Evolutionary conservation across 2,888 invertebrate species (phyloP), one percentile per base, ranked within the genome.

Genomic region (Drosophila borealis): DNA sequence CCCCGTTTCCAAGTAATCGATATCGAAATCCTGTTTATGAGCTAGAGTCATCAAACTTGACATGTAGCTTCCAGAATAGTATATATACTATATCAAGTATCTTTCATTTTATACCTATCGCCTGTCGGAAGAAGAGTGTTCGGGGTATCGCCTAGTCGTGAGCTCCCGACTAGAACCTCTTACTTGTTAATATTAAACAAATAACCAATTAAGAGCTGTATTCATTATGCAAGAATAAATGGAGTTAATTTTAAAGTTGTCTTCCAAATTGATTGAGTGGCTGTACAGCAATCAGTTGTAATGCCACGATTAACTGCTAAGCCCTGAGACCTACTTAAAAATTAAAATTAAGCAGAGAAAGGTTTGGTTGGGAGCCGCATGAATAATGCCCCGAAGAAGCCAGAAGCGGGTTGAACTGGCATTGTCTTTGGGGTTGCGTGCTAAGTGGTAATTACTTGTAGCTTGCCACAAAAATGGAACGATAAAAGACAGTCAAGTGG

Each of bases 341-440:
- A 81, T 78, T 57, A 63, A 83, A 78, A 83, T 75, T 51, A 65
- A 71, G 36, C 48, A 41, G 25, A 34, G 50, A 55, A 70, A 69
- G 49, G 57, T 54, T 41, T 13, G 44, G 17, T 14, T 13, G 29
- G 36, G 8, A 17, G 1, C 14, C 69, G 65, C 65, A 79, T 63
- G 42, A 75, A 68, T 66, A 74, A 74, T 78, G 69, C 21, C 19
- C 33, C 48, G 1, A 59, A 51, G 57, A 59, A 21, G 39, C 21
- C 37, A 44, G 17, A 17, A 17, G 49, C 25, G 19, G 57, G 39
- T 29, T 41, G 51, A 41, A 41, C 25, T 19, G 49, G 34, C 42
- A 66, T 36, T 69, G 61, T 62, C 36, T 63, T 62, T 70, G 41
- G 34, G 63, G 66, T 83, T 79, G 89, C 89, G 89, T 87, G 89